Evolutionary conservation across 2,113 vertebrate genomes (phyloP).

Genomic region (Polypterus bichir): DNA sequence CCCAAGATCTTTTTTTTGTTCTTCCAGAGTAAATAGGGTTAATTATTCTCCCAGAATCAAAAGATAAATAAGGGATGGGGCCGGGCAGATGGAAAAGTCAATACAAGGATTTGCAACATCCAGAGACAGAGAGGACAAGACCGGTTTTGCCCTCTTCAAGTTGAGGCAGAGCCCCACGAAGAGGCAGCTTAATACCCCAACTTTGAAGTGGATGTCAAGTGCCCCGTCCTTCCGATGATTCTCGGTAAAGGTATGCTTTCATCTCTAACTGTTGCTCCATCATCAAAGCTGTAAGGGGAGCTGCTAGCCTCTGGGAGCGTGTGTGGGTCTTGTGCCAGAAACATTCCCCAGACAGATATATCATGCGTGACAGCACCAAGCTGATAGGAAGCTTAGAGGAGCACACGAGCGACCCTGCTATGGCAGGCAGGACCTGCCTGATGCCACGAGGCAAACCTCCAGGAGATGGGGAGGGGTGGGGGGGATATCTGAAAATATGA

Average conservation of each 20-base stretch:
- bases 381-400: no score
- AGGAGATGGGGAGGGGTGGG: no score
- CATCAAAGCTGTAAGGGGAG: constrained; percentile 14
- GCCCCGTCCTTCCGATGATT: constrained; percentile 13
- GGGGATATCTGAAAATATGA: no score
- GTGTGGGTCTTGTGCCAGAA: constrained; percentile 21
- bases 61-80: not conserved
- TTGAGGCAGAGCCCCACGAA: constrained; percentile 12
- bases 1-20: constrained; percentile 1
- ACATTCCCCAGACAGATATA: constrained; percentile 7
- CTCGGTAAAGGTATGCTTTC: constrained; percentile 27
- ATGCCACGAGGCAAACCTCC: no score
- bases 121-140: constrained; percentile 12
- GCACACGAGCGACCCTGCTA: no score
- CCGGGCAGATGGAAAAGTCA: not conserved
- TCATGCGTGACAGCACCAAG: not conserved
- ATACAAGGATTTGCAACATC: constrained; percentile 6
- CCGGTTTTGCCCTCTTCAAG: constrained; percentile 18
- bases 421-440: no score
- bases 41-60: not conserved
- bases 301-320: constrained; percentile 18
- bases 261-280: constrained; percentile 15
- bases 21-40: not conserved
- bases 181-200: constrained; percentile 8
- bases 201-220: constrained; percentile 27